Evolutionary conservation across 1,140 invertebrate genomes (phyloP).

Genomic region (Octopus bimaculoides): DNA sequence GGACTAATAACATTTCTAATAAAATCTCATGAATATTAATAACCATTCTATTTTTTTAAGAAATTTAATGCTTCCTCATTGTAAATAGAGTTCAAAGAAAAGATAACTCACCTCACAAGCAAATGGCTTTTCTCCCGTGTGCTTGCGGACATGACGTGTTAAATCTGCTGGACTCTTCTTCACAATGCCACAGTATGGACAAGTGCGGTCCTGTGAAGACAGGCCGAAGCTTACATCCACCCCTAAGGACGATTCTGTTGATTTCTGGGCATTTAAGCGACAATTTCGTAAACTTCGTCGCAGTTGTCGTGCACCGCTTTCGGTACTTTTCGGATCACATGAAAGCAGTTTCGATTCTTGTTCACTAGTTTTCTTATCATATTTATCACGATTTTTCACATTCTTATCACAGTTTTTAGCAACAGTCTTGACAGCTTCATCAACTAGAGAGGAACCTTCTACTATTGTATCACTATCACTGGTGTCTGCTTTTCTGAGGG

Average conservation of each 20-base stretch:
- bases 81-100: background rate
- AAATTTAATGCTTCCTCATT: too few species aligned
- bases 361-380: background rate
- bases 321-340: background rate
- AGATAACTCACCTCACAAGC: constrained; percentile 40
- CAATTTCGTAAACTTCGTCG: constrained; percentile 3
- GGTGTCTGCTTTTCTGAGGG: constrained; percentile 6
- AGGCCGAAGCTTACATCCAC: background rate
- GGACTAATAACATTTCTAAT: too few species aligned
- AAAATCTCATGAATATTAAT: too few species aligned
- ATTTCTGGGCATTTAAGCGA: constrained; percentile 1
- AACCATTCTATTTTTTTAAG: too few species aligned
- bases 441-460: background rate
- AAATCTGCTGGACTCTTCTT: constrained; percentile 48
- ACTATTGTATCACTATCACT: constrained; percentile 8
- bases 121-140: constrained; percentile 49
- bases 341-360: background rate
- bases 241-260: background rate
- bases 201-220: constrained; percentile 28
- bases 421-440: background rate
- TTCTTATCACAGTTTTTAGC: constrained; percentile 2
- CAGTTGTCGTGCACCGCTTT: background rate
- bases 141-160: constrained; percentile 42
- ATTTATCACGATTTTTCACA: background rate
- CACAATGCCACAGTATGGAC: constrained; percentile 46